A percentile compares a stretch with the other conserved stretches of the same genome.
These are phyloP conservation scores for Coleophora flavipennella DNA, from an alignment of 2,888 invertebrate species.

Conservation along the genomic window DNA sequence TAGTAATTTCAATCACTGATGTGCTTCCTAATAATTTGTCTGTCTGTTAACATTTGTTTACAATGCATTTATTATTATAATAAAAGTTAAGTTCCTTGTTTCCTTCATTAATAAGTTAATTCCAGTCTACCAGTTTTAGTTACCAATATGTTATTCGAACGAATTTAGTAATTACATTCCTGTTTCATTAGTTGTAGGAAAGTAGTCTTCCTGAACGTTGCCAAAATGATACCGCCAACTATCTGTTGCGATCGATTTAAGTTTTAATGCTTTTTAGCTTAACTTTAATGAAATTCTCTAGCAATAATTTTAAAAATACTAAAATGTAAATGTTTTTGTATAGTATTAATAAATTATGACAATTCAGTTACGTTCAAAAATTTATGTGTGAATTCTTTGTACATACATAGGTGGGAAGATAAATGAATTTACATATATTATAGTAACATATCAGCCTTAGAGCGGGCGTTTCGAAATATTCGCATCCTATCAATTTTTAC, in stretches of 20 bases:
- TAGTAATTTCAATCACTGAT: constrained; percentile 25
- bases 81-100: constrained; percentile 7
- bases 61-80: constrained; percentile 5
- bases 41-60: constrained; percentile 64
- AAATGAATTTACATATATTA: constrained; percentile 31
- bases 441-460: constrained; percentile 41
- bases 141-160: constrained; percentile 67
- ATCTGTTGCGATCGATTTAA: constrained; percentile 63
- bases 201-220: constrained; percentile 72
- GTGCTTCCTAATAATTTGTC: constrained; percentile 65
- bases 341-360: constrained; percentile 52
- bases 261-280: constrained; percentile 53
- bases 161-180: constrained; percentile 69
- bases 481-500: not conserved
- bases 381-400: constrained; percentile 40
- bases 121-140: constrained; percentile 54
- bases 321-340: constrained; percentile 70
- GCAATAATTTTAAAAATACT: constrained; percentile 63
- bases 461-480: constrained; percentile 32
- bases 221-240: constrained; percentile 69
- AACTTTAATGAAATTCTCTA: constrained; percentile 68
- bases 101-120: no score
- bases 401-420: constrained; percentile 20
- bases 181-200: constrained; percentile 70
- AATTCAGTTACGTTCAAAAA: constrained; percentile 43